These are phyloP conservation scores for Arrhamphus sclerolepis DNA, from an alignment of 2,797 vertebrate species.

Conservation along the genomic window DNA sequence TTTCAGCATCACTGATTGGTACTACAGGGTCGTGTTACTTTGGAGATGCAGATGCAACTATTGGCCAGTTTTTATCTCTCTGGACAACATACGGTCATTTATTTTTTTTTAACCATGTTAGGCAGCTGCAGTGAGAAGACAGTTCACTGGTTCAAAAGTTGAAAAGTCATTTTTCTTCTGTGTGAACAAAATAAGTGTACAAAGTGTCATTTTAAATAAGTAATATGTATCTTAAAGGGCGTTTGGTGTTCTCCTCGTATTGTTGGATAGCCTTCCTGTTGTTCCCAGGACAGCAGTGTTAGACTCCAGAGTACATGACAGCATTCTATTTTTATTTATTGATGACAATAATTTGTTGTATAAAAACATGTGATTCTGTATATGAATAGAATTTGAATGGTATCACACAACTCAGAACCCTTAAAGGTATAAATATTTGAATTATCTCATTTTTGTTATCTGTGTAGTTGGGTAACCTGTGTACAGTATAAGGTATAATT, in stretches of 20 bases:
- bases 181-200: slow-evolving; percentile 76
- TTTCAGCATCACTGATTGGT: slow-evolving; percentile 51
- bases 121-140: slow-evolving; percentile 82
- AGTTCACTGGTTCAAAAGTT: slow-evolving; percentile 66
- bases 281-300: slow-evolving; percentile 79
- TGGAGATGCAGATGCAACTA: slow-evolving; percentile 46
- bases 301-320: slow-evolving; percentile 82
- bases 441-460: slow-evolving; percentile 81
- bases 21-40: slow-evolving; percentile 69
- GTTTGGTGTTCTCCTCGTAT: slow-evolving; percentile 84
- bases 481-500: slow-evolving; percentile 87
- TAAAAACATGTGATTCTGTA: slow-evolving; percentile 83
- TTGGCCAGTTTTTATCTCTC: slow-evolving; percentile 44
- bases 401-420: slow-evolving; percentile 78
- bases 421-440: slow-evolving; percentile 82
- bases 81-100: slow-evolving; percentile 15
- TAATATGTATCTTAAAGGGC: slow-evolving; percentile 84
- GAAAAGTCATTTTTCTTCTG: slow-evolving; percentile 68
- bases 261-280: slow-evolving; percentile 83
- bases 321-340: slow-evolving; percentile 89
- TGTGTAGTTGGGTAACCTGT: slow-evolving; percentile 87
- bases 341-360: slow-evolving; percentile 81
- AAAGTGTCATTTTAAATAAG: slow-evolving; percentile 83
- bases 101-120: slow-evolving; percentile 64
- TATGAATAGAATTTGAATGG: slow-evolving; percentile 84